Conservation (phyloP, 2,888 invertebrate genomes). For the Ectemnius cavifrons region DNA sequence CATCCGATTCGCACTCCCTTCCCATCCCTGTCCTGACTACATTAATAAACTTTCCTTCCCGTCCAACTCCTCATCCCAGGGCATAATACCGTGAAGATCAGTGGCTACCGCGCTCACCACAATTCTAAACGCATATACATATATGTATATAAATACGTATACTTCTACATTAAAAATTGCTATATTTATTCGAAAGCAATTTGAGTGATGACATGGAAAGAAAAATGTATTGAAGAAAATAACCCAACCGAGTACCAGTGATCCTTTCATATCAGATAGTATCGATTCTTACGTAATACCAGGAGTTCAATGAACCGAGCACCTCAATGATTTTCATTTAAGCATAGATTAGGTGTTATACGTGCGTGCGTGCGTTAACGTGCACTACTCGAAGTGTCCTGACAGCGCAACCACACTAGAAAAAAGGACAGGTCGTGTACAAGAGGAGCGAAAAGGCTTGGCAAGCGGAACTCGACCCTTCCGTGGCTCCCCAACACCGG, state of each 20-base stretch:
- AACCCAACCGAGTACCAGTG: too few species aligned
- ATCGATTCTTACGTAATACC: not conserved
- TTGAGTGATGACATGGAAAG: too few species aligned
- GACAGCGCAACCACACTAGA: not conserved
- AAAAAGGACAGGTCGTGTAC: not conserved
- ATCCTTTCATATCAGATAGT: too few species aligned
- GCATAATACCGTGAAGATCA: too few species aligned
- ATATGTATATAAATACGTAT: too few species aligned
- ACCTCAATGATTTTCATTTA: slow-evolving; percentile 26
- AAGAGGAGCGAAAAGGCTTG: slow-evolving; percentile 24
- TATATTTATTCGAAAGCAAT: too few species aligned
- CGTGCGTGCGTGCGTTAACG: not conserved
- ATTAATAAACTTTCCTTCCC: slow-evolving; percentile 63
- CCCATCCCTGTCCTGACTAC: slow-evolving; percentile 43
- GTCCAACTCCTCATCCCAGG: too few species aligned
- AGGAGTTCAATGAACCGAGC: slow-evolving; percentile 32
- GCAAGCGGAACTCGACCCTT: slow-evolving; percentile 53
- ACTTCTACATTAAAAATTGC: too few species aligned
- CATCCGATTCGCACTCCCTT: slow-evolving; percentile 57
- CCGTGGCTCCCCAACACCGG: slow-evolving; percentile 45
- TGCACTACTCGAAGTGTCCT: slow-evolving; percentile 3
- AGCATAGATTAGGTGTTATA: slow-evolving; percentile 13
- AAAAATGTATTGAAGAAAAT: too few species aligned
- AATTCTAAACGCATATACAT: too few species aligned
- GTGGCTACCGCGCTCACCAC: too few species aligned